Conservation (phyloP, 2,888 invertebrate genomes). For the Eupithecia subfuscata region DNA sequence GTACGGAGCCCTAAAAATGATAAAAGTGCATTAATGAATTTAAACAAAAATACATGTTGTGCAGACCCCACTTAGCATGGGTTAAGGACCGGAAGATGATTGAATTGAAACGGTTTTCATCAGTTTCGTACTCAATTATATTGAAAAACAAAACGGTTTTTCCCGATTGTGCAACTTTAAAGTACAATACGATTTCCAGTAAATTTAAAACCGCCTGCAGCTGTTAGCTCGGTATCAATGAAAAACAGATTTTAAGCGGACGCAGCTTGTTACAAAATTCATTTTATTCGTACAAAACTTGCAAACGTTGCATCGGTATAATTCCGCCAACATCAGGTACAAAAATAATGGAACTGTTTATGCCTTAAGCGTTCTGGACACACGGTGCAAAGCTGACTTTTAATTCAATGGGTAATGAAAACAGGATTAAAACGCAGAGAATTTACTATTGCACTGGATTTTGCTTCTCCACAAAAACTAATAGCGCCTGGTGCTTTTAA, state of each 20-base stretch:
- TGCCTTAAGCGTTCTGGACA: conserved; percentile 20
- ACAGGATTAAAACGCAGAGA: conserved; percentile 36
- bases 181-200: conserved; percentile 8
- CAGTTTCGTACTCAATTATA: not conserved
- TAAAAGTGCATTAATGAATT: too few relatives aligned
- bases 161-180: not conserved
- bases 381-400: conserved; percentile 24
- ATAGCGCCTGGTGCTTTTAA: conserved; percentile 38
- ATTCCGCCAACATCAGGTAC: conserved; percentile 20
- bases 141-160: not conserved
- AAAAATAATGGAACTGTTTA: conserved; percentile 24
- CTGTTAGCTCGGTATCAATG: not conserved
- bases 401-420: conserved; percentile 37
- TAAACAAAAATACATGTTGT: too few relatives aligned
- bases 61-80: too few relatives aligned
- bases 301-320: not conserved
- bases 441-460: conserved; percentile 37
- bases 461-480: conserved; percentile 39
- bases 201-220: conserved; percentile 4
- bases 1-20: too few relatives aligned
- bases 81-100: too few relatives aligned
- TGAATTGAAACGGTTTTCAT: not conserved
- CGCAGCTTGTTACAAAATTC: not conserved
- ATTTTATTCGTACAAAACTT: not conserved
- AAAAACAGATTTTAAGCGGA: conserved; percentile 1